phyloP scores from a whole-genome alignment of 2,888 invertebrate species.

The Crocallis elinguaria region DNA sequence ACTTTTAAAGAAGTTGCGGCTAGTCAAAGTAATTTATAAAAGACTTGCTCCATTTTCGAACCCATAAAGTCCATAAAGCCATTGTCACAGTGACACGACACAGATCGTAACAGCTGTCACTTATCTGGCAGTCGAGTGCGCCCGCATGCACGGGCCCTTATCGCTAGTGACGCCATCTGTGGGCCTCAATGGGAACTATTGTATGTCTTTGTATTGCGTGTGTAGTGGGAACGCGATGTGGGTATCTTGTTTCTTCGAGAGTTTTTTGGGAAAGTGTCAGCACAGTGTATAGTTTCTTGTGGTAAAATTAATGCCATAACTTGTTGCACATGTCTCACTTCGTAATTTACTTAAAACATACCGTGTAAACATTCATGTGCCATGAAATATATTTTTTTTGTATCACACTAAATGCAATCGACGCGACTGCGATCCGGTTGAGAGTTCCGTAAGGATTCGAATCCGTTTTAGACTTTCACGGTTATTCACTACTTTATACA shows the following conservation, averaged over 20 bases:
- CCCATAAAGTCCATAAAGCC: constrained; percentile 14
- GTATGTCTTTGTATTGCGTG: background rate
- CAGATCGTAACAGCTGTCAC: constrained; percentile 42
- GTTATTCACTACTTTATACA: too few relatives aligned
- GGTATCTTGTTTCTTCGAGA: constrained; percentile 7
- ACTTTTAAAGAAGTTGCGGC: too few relatives aligned
- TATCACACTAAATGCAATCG: too few relatives aligned
- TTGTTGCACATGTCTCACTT: too few relatives aligned
- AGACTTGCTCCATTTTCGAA: constrained; percentile 17
- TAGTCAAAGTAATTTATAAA: background rate
- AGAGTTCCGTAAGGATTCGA: too few relatives aligned
- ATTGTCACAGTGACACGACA: constrained; percentile 24
- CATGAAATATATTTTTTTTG: too few relatives aligned
- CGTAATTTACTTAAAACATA: too few relatives aligned
- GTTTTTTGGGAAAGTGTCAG: background rate
- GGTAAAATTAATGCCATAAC: too few relatives aligned
- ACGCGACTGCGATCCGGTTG: too few relatives aligned
- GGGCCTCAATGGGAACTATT: constrained; percentile 35
- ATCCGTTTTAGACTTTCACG: too few relatives aligned
- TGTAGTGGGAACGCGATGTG: background rate
- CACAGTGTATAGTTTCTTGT: background rate
- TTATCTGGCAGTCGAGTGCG: constrained; percentile 42
- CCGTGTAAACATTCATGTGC: too few relatives aligned
- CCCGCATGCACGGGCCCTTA: constrained; percentile 49
- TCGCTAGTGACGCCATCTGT: constrained; percentile 49